phyloP scores from a whole-genome alignment of 2,113 vertebrate genomes.

The Channa argus region DNA sequence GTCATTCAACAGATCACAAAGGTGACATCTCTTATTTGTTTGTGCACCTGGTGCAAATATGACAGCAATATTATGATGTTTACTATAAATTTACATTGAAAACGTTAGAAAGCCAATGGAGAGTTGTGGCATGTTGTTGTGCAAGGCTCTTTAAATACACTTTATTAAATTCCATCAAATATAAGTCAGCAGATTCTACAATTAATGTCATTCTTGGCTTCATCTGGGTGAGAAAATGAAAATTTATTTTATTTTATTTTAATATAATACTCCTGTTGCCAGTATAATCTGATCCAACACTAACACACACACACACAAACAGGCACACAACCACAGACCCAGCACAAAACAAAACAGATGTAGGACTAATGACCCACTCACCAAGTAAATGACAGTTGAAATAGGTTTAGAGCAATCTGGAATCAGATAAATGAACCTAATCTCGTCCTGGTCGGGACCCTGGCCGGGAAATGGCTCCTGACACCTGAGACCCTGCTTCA shows the following conservation, averaged over 20 bases:
- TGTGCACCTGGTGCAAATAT: conserved; percentile 1
- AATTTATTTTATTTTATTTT: conserved; percentile 54
- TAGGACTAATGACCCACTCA: conserved; percentile 75
- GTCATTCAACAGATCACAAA: conserved; percentile 1
- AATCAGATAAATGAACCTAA: conserved; percentile 86
- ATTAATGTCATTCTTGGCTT: conserved; percentile 52
- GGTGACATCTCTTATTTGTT: background rate
- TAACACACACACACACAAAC: conserved; percentile 7
- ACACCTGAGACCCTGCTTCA: conserved; percentile 84
- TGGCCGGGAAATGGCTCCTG: conserved; percentile 79
- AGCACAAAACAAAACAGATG: conserved; percentile 75
- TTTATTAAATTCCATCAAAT: conserved; percentile 32
- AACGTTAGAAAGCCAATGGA: too few relatives aligned
- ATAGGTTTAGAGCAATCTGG: conserved; percentile 81
- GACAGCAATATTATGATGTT: background rate
- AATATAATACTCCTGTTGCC: conserved; percentile 29
- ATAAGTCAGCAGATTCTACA: conserved; percentile 35
- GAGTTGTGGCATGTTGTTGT: conserved; percentile 19
- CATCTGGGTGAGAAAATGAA: conserved; percentile 48
- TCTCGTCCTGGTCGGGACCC: conserved; percentile 80
- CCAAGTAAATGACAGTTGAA: conserved; percentile 81
- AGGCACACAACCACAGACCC: conserved; percentile 48
- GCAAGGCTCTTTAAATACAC: conserved; percentile 9
- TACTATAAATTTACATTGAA: too few relatives aligned
- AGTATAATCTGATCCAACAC: conserved; percentile 50